Evolutionary conservation across 2,113 vertebrate species (phyloP).

Genomic region (Hemiscyllium ocellatum): DNA sequence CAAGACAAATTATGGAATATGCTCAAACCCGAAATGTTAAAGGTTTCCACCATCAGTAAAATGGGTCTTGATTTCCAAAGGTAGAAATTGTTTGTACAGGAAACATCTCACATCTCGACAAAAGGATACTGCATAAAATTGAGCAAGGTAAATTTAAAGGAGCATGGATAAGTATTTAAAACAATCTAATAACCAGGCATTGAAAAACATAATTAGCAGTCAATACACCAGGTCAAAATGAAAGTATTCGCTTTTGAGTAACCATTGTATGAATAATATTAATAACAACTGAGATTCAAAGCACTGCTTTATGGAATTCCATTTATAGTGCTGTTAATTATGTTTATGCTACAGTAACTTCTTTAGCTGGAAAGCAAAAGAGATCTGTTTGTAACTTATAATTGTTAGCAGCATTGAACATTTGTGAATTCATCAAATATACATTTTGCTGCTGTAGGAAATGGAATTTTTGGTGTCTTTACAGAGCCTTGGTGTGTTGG

Average conservation of each 20-base stretch:
- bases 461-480: background rate
- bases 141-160: background rate
- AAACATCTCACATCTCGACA: background rate
- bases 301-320: background rate
- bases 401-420: background rate
- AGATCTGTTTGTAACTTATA: background rate
- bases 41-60: background rate
- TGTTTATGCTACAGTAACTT: background rate
- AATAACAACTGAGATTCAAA: background rate
- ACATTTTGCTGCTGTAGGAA: background rate
- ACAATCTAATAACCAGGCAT: background rate
- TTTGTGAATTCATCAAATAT: background rate
- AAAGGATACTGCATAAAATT: background rate
- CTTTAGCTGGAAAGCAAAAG: background rate
- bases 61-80: background rate
- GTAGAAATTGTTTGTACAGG: background rate
- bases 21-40: background rate
- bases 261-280: background rate
- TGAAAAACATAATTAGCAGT: background rate
- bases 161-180: background rate
- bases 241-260: background rate
- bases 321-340: background rate
- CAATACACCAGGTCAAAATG: background rate
- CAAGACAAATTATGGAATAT: background rate
- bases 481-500: background rate